These are phyloP conservation scores for Centruroides vittatus DNA, from an alignment of 1,140 invertebrate species.

Conservation along the genomic window DNA sequence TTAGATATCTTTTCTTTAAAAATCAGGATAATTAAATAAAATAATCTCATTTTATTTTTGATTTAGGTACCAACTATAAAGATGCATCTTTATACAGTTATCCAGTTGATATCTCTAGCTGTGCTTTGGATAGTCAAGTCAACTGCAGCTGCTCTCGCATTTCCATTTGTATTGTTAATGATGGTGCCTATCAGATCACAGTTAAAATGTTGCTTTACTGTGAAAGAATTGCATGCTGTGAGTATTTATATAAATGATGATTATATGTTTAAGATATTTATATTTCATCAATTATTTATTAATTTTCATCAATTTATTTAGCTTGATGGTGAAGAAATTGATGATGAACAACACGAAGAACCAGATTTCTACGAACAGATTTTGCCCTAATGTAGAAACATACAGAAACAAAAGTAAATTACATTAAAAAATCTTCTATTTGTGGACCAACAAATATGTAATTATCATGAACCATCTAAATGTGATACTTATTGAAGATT, in stretches of 20 bases:
- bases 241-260: conserved; percentile 30
- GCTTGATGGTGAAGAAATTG: conserved; percentile 11
- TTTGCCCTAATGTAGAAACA: conserved; percentile 1
- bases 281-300: background rate
- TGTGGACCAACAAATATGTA: too few relatives aligned
- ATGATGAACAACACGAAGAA: conserved; percentile 13
- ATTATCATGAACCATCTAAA: too few relatives aligned
- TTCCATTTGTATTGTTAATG: conserved; percentile 81
- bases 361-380: conserved; percentile 17
- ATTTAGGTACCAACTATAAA: conserved; percentile 69
- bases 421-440: background rate
- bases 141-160: conserved; percentile 64
- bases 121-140: conserved; percentile 78
- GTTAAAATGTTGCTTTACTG: conserved; percentile 55
- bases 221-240: conserved; percentile 64
- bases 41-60: conserved; percentile 10
- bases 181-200: conserved; percentile 73
- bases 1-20: too few relatives aligned
- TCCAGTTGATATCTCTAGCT: conserved; percentile 62
- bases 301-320: background rate
- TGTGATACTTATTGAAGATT: too few relatives aligned
- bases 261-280: background rate
- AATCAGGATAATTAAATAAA: too few relatives aligned
- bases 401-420: background rate
- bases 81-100: conserved; percentile 79